Conservation (phyloP, 2,797 vertebrate species). For the Crotalus adamanteus region DNA sequence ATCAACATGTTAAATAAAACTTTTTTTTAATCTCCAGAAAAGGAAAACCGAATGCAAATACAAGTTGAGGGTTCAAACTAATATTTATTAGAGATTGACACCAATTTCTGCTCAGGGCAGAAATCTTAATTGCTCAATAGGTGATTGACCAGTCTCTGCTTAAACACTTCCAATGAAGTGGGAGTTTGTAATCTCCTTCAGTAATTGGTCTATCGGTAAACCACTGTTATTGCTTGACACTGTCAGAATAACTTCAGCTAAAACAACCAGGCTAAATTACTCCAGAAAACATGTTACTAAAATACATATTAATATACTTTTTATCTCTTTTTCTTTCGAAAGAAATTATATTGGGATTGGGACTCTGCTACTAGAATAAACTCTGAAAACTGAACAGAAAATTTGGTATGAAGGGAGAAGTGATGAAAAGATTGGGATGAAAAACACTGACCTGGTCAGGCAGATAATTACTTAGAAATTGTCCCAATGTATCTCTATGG, state of each 20-base stretch:
- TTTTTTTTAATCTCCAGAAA: not conserved
- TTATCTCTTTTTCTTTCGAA: not conserved
- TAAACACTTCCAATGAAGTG: not conserved
- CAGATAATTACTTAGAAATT: not conserved
- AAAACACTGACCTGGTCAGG: not conserved
- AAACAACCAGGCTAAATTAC: not conserved
- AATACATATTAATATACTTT: not conserved
- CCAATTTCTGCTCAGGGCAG: not conserved
- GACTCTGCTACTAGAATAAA: not conserved
- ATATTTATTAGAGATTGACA: not conserved
- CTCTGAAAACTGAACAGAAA: not conserved
- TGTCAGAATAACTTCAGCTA: not conserved
- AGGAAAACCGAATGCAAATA: not conserved
- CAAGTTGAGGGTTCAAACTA: not conserved
- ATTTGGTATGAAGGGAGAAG: not conserved
- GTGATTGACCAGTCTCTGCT: not conserved
- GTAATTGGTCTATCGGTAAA: not conserved
- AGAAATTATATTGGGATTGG: not conserved
- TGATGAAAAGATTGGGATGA: not conserved
- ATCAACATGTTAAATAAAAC: conserved; percentile 13
- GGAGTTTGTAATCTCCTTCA: not conserved
- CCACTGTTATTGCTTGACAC: not conserved
- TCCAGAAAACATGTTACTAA: not conserved
- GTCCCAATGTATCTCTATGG: not conserved
- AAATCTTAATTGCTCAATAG: not conserved